phyloP scores from a whole-genome alignment of 2,797 vertebrate species.

The Cephalopachus bancanus region DNA sequence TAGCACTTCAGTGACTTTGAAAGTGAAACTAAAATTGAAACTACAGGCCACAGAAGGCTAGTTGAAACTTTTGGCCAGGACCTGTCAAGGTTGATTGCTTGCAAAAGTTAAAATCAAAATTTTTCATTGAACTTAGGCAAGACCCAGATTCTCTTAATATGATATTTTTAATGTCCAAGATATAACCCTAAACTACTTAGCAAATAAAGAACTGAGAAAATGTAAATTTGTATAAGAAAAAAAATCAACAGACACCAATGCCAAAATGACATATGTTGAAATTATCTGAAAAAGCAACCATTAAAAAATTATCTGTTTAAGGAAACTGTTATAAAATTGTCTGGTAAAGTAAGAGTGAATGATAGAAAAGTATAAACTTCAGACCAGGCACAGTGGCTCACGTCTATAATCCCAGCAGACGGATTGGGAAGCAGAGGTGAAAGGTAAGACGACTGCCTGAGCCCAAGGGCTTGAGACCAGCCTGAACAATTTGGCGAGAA shows the following conservation, averaged over 20 bases:
- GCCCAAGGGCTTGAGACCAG: too few species aligned
- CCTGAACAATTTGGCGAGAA: too few species aligned
- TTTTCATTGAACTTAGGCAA: background rate
- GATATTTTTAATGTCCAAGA: background rate
- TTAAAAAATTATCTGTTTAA: constrained; percentile 11
- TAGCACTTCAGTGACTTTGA: background rate
- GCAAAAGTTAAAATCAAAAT: background rate
- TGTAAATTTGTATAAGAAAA: background rate
- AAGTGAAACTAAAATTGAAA: background rate
- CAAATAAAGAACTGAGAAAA: background rate
- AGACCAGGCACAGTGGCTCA: background rate
- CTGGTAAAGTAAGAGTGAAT: background rate
- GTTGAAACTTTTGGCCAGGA: background rate
- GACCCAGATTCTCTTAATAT: background rate
- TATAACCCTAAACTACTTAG: background rate
- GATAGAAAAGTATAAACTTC: background rate
- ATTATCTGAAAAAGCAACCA: background rate
- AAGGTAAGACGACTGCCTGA: too few species aligned
- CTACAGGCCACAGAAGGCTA: background rate
- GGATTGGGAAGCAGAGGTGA: too few species aligned
- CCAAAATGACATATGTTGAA: background rate
- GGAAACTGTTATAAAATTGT: background rate
- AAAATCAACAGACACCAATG: background rate
- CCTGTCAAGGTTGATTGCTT: background rate
- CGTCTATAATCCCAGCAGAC: too few species aligned